These are phyloP conservation scores for Tinea pellionella DNA, from an alignment of 2,888 invertebrate genomes.

Conservation along the genomic window DNA sequence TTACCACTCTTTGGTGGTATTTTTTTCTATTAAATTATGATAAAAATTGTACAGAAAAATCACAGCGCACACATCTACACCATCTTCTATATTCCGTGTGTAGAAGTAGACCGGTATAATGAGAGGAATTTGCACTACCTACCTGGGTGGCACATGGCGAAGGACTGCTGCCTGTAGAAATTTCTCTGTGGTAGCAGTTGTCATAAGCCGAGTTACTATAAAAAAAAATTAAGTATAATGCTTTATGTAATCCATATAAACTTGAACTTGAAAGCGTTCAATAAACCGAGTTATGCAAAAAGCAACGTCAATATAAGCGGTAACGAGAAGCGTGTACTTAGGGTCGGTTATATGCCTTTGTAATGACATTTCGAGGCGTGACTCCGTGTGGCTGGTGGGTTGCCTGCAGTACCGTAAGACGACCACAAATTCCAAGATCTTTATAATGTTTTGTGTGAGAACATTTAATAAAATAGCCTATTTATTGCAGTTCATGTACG, in stretches of 20 bases:
- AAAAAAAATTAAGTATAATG: too few species aligned
- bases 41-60: too few species aligned
- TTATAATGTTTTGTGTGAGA: slow-evolving; percentile 3
- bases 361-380: not conserved
- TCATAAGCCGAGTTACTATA: too few species aligned
- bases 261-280: not conserved
- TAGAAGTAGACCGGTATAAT: too few species aligned
- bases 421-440: not conserved
- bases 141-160: too few species aligned
- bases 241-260: not conserved
- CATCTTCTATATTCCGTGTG: too few species aligned
- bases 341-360: not conserved
- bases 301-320: not conserved
- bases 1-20: too few species aligned
- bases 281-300: not conserved
- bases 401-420: not conserved
- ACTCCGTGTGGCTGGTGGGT: not conserved
- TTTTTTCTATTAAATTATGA: too few species aligned
- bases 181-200: too few species aligned
- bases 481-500: not conserved
- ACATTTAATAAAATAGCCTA: not conserved
- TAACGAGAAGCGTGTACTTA: not conserved
- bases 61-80: too few species aligned
- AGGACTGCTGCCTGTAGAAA: too few species aligned
- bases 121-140: too few species aligned